phyloP scores from a whole-genome alignment of 2,797 vertebrate genomes.

The Sandelia bainsii region DNA sequence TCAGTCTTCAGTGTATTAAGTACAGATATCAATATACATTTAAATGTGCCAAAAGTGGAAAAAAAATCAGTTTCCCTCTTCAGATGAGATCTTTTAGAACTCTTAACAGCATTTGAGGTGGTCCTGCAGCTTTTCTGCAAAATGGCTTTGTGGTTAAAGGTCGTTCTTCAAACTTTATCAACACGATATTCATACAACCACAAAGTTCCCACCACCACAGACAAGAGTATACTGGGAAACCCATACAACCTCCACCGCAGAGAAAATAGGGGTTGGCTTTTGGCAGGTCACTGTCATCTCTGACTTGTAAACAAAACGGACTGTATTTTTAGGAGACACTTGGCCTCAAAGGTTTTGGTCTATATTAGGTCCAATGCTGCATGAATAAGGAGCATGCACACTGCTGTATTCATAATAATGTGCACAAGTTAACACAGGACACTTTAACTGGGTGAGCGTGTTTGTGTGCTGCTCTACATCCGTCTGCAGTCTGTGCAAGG shows the following conservation, averaged over 20 bases:
- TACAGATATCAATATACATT: background rate
- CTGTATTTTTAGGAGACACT: constrained; percentile 73
- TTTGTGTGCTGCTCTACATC: constrained; percentile 33
- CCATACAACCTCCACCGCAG: constrained; percentile 62
- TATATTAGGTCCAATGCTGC: constrained; percentile 53
- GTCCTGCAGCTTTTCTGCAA: constrained; percentile 12
- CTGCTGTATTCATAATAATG: constrained; percentile 34
- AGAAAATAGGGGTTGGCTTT: constrained; percentile 53
- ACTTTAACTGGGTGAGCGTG: constrained; percentile 34
- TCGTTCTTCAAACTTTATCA: constrained; percentile 58
- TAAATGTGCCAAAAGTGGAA: constrained; percentile 4
- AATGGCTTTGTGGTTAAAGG: constrained; percentile 52
- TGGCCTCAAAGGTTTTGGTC: constrained; percentile 67
- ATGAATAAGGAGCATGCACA: constrained; percentile 56
- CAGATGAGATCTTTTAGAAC: background rate
- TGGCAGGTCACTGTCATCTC: constrained; percentile 69
- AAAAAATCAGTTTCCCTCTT: background rate
- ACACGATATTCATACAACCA: constrained; percentile 55
- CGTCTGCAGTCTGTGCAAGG: background rate
- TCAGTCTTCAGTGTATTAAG: constrained; percentile 12
- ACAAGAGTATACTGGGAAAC: constrained; percentile 62
- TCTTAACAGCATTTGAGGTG: constrained; percentile 1
- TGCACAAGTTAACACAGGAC: constrained; percentile 28
- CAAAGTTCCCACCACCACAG: constrained; percentile 54
- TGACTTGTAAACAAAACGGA: constrained; percentile 72